Evolutionary conservation across 2,113 vertebrate species (phyloP), one percentile per base, ranked within the genome.

Genomic region (Puffinus mauretanicus): DNA sequence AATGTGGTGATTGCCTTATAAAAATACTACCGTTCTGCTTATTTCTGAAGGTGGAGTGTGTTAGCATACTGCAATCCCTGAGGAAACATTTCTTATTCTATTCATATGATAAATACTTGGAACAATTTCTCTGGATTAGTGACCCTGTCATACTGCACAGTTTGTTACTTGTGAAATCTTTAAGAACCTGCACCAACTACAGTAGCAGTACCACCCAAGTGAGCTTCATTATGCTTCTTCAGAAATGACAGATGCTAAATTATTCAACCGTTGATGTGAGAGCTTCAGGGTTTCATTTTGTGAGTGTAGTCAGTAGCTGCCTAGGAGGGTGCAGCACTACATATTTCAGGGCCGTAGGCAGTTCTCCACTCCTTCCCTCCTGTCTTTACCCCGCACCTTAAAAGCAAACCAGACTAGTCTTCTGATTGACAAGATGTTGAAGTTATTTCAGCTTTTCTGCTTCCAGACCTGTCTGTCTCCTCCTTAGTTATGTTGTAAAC

Each of bases 221-320:
- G 13, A 77, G 49, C 54, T 95, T 86, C 24, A 15, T 65, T 85
- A 54, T 75, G 21, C 57, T 85, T 49, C 38, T 66, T 80, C 40
- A 62, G 67, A 91, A 86, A 64, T 52, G 66, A 55, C 71, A 94
- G 67, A n/a, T 86, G 30, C 44, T 93, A 57, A 91, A 69, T 91
- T 81, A 93, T 44, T 95, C 76, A 86, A 26, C 67, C 58, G 30
- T 42, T 84, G 46, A 55, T 91, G 15, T 26, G 40, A 81, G 18
- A 81, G 13, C 49, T 96, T 93, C 49, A 62, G 73, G 55, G 55
- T 79, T 93, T 93, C 22, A 70, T 75, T 71, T 67, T 55, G 21
- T 67, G 0, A 1, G 10, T 20, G 20, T 62, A 82, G 55, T 78
- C 64, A 78, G 61, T 58, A 60, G 34, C 69, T 86, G 34, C 46